Evolutionary conservation across 2,888 invertebrate species (phyloP).

Genomic region (Meteorus colon): DNA sequence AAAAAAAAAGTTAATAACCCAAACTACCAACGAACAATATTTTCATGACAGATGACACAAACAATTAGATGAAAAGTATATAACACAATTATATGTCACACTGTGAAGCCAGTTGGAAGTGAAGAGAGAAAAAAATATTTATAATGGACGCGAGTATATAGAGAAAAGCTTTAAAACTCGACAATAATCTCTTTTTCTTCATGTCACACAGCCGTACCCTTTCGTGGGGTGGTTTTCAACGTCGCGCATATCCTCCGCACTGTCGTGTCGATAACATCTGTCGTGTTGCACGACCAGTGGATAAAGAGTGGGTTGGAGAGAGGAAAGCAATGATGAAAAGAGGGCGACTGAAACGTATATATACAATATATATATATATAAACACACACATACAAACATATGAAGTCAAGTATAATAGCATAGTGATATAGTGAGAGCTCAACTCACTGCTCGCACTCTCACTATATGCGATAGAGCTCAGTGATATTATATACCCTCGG

Average conservation of each 20-base stretch:
- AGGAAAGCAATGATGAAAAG: background rate
- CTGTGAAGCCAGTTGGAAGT: background rate
- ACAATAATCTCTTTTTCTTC: slow-evolving; percentile 21
- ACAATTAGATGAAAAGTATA: too few relatives aligned
- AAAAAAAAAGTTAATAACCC: too few relatives aligned
- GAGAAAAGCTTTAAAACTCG: slow-evolving; percentile 25
- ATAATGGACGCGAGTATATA: background rate
- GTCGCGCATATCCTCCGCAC: background rate
- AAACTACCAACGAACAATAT: too few relatives aligned
- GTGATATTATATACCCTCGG: slow-evolving; percentile 25
- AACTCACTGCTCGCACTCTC: too few relatives aligned
- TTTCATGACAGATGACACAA: background rate
- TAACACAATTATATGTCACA: too few relatives aligned
- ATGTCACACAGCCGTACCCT: background rate
- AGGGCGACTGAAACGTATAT: slow-evolving; percentile 8
- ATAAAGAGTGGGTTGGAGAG: background rate
- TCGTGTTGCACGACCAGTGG: background rate
- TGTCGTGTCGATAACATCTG: slow-evolving; percentile 45
- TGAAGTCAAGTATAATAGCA: background rate
- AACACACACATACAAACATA: background rate
- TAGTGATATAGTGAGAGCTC: background rate
- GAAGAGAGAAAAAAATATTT: background rate
- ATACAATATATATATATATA: background rate
- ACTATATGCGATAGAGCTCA: background rate
- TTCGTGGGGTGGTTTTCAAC: slow-evolving; percentile 17